phyloP scores from a whole-genome alignment of 2,113 vertebrate genomes.

The Apaloderma vittatum region DNA sequence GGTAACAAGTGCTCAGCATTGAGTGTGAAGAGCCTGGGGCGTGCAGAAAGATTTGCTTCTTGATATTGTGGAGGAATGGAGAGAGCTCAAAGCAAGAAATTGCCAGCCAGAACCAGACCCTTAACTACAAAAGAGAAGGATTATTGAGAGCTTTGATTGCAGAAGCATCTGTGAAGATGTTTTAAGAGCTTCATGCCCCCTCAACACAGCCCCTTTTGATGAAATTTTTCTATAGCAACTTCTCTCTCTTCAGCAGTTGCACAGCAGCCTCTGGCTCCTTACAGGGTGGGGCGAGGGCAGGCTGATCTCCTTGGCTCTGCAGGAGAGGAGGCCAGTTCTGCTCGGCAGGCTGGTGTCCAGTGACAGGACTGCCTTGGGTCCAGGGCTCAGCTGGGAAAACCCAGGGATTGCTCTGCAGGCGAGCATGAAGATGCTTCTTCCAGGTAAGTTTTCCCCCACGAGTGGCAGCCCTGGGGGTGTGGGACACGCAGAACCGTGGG shows the following conservation, averaged over 20 bases:
- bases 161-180: conserved; percentile 56
- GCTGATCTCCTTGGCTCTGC: neutral
- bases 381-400: neutral
- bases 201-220: neutral
- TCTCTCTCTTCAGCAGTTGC: neutral
- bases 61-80: neutral
- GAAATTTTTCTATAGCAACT: neutral
- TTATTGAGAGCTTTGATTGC: conserved; percentile 60
- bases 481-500: fast-evolving
- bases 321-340: neutral
- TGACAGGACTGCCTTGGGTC: neutral
- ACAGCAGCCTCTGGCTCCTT: neutral
- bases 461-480: neutral
- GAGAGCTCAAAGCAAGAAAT: conserved; percentile 22
- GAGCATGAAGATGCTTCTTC: neutral
- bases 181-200: neutral
- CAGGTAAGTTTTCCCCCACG: neutral
- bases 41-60: neutral
- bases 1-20: neutral
- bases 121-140: conserved; percentile 29
- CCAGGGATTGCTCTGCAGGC: neutral
- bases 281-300: neutral
- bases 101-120: conserved; percentile 47
- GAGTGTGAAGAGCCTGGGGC: neutral
- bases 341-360: neutral